phyloP scores from a whole-genome alignment of 2,888 invertebrate species.

The Eueremaeus valkanovi region DNA sequence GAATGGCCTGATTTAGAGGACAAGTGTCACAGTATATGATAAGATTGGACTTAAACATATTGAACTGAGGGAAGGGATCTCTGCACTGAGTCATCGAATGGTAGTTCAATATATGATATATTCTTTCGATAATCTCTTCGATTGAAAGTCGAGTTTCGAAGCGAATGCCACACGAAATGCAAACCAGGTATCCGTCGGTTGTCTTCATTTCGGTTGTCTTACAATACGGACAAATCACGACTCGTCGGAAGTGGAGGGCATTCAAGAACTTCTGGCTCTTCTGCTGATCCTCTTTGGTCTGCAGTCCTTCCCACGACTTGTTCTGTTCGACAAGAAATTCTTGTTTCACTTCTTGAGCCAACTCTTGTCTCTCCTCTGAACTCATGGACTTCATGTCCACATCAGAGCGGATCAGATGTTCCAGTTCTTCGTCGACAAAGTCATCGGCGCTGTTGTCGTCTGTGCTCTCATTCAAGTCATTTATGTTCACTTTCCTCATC shows the following conservation, averaged over 20 bases:
- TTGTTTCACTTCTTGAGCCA: background rate
- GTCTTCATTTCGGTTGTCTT: background rate
- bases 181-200: background rate
- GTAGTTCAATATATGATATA: background rate
- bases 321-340: slow-evolving; percentile 31
- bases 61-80: slow-evolving; percentile 8
- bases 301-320: slow-evolving; percentile 17
- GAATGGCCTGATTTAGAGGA: slow-evolving; percentile 5
- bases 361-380: background rate
- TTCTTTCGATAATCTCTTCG: background rate
- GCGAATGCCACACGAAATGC: slow-evolving; percentile 4
- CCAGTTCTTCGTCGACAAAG: slow-evolving; percentile 1
- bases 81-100: background rate
- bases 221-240: slow-evolving; percentile 11
- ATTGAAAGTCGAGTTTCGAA: slow-evolving; percentile 10
- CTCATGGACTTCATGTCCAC: background rate
- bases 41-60: slow-evolving; percentile 15
- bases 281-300: slow-evolving; percentile 15
- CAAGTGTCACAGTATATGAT: slow-evolving; percentile 25
- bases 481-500: slow-evolving; percentile 27
- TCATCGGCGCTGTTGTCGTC: background rate
- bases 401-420: background rate
- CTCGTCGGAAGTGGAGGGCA: background rate
- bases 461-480: background rate
- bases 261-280: slow-evolving; percentile 14